Conservation (phyloP, 2,888 invertebrate genomes). For the Ennomos quercinarius region DNA sequence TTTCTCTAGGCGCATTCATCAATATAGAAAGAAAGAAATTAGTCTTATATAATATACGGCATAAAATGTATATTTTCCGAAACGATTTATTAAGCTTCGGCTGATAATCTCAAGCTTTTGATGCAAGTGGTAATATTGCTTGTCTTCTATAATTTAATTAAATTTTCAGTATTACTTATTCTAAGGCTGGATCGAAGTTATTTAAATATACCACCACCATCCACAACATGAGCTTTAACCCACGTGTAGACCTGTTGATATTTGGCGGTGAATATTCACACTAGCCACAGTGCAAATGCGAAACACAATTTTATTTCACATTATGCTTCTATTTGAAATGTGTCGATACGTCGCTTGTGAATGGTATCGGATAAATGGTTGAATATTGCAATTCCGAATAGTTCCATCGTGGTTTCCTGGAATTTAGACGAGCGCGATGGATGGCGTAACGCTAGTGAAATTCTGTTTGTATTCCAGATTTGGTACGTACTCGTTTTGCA, state of each 20-base stretch:
- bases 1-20: too few relatives aligned
- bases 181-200: too few relatives aligned
- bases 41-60: too few relatives aligned
- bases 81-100: background rate
- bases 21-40: too few relatives aligned
- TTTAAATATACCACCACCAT: too few relatives aligned
- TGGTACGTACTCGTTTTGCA: background rate
- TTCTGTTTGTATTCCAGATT: constrained; percentile 8
- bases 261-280: constrained; percentile 45
- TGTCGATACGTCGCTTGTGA: constrained; percentile 40
- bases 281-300: constrained; percentile 41
- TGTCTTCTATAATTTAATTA: too few relatives aligned
- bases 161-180: too few relatives aligned
- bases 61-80: constrained; percentile 15
- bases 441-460: background rate
- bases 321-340: constrained; percentile 50
- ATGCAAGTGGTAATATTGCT: too few relatives aligned
- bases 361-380: constrained; percentile 34
- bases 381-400: constrained; percentile 29
- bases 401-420: constrained; percentile 17
- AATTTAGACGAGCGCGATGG: constrained; percentile 23
- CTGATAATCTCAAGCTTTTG: too few relatives aligned
- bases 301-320: constrained; percentile 55
- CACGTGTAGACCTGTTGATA: constrained; percentile 69
- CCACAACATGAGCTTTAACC: constrained; percentile 48